Conservation (phyloP, 2,113 vertebrate species). For the Hiodon tergisus region DNA sequence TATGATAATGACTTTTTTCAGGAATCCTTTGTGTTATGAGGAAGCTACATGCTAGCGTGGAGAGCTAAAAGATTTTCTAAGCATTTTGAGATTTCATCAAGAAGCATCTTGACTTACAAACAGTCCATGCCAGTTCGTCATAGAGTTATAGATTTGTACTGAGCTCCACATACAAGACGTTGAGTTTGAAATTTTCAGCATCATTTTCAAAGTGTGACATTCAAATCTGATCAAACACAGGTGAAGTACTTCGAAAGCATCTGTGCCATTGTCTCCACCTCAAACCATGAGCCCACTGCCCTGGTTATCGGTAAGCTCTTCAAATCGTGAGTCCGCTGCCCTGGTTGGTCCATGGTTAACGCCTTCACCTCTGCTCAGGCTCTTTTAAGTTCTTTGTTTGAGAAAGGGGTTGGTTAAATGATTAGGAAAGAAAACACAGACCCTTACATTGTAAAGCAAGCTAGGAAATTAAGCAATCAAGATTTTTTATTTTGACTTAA, state of each 20-base stretch:
- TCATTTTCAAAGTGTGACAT: neutral
- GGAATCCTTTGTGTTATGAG: too few relatives aligned
- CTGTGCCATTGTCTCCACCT: slow-evolving; percentile 61
- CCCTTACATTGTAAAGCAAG: neutral
- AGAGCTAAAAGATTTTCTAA: too few relatives aligned
- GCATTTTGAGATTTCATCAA: too few relatives aligned
- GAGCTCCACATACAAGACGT: neutral
- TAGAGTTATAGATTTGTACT: too few relatives aligned
- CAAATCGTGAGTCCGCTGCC: neutral
- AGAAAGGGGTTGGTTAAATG: neutral
- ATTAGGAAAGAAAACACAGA: neutral
- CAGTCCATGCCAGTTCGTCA: too few relatives aligned
- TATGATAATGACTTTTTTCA: too few relatives aligned
- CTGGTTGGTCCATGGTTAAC: neutral
- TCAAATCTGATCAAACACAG: slow-evolving; percentile 47
- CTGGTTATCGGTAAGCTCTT: slow-evolving; percentile 55
- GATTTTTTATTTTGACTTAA: slow-evolving; percentile 13
- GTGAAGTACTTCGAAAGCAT: slow-evolving; percentile 63
- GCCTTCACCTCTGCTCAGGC: neutral
- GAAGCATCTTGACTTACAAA: too few relatives aligned
- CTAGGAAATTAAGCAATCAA: slow-evolving; percentile 15
- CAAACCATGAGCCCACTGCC: slow-evolving; percentile 57
- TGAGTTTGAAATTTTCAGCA: neutral
- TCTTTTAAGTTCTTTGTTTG: slow-evolving; percentile 5
- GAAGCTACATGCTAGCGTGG: too few relatives aligned